phyloP scores from a whole-genome alignment of 2,797 vertebrate species.

The Danionella dracula region DNA sequence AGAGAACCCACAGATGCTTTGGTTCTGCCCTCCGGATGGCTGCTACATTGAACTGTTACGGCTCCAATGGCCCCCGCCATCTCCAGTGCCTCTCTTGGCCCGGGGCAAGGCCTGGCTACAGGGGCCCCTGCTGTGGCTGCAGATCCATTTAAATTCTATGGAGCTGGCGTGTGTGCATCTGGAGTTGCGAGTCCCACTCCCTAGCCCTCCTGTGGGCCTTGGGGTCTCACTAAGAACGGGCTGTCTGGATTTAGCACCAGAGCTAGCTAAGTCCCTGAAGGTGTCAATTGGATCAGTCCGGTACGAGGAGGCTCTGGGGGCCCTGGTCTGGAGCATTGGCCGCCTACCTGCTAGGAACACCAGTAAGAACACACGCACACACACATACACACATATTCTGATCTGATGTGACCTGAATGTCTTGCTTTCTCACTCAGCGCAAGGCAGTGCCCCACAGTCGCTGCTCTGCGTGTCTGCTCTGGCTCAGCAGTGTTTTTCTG shows the following conservation, averaged over 20 bases:
- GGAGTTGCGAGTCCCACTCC: conserved; percentile 84
- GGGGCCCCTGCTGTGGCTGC: conserved; percentile 89
- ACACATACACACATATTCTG: not conserved
- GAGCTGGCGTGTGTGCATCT: conserved; percentile 80
- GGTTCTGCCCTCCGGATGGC: conserved; percentile 82
- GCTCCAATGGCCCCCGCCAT: conserved; percentile 72
- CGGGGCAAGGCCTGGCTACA: conserved; percentile 87
- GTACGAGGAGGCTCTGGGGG: conserved; percentile 91
- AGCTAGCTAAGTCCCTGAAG: conserved; percentile 80
- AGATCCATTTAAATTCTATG: conserved; percentile 75
- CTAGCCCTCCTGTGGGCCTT: conserved; percentile 85
- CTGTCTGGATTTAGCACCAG: conserved; percentile 80
- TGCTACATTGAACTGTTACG: conserved; percentile 90
- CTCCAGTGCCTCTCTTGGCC: conserved; percentile 78
- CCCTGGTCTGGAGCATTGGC: conserved; percentile 94
- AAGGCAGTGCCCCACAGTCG: conserved; percentile 87
- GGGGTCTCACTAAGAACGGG: conserved; percentile 82
- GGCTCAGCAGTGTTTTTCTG: conserved; percentile 89
- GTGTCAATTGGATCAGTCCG: conserved; percentile 88
- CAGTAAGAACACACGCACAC: conserved; percentile 67
- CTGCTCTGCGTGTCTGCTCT: conserved; percentile 82
- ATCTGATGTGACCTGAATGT: too few species aligned
- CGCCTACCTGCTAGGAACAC: conserved; percentile 92
- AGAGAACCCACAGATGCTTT: conserved; percentile 74
- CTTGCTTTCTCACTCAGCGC: too few species aligned